These are phyloP conservation scores for Anagrus nilaparvatae DNA, from an alignment of 1,140 invertebrate species.

Conservation along the genomic window DNA sequence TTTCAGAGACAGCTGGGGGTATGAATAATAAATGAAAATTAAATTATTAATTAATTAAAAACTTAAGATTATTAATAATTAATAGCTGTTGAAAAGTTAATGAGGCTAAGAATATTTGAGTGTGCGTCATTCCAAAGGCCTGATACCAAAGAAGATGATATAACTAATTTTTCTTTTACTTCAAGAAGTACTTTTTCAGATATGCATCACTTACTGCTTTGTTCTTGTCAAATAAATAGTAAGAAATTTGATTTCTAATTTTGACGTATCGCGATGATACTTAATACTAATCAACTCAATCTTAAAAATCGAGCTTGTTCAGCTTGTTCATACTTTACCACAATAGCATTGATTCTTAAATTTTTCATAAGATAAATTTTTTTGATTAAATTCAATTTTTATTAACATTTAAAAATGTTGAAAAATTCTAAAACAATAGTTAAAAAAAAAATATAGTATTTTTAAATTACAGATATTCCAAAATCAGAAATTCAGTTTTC, in stretches of 20 bases:
- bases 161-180: conserved; percentile 11
- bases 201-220: conserved; percentile 22
- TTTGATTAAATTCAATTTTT: no score
- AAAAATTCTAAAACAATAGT: no score
- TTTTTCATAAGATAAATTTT: no score
- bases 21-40: no score
- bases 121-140: conserved; percentile 42
- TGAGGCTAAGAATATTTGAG: conserved; percentile 43
- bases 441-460: neutral
- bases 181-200: conserved; percentile 24
- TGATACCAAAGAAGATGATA: conserved; percentile 12
- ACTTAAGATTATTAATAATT: conserved; percentile 7
- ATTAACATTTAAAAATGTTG: no score
- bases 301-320: no score
- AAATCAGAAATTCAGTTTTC: conserved; percentile 24
- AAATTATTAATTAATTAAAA: no score
- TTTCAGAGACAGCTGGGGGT: conserved; percentile 37
- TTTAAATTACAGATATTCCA: conserved; percentile 10
- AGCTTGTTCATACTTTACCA: no score
- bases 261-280: no score
- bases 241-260: conserved; percentile 10
- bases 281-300: no score
- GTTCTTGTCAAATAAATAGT: conserved; percentile 18
- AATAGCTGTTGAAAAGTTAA: conserved; percentile 43
- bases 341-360: no score